Evolutionary conservation across 2,797 vertebrate species (phyloP), one percentile per base, ranked within the genome.

Genomic region (Iguana delicatissima): DNA sequence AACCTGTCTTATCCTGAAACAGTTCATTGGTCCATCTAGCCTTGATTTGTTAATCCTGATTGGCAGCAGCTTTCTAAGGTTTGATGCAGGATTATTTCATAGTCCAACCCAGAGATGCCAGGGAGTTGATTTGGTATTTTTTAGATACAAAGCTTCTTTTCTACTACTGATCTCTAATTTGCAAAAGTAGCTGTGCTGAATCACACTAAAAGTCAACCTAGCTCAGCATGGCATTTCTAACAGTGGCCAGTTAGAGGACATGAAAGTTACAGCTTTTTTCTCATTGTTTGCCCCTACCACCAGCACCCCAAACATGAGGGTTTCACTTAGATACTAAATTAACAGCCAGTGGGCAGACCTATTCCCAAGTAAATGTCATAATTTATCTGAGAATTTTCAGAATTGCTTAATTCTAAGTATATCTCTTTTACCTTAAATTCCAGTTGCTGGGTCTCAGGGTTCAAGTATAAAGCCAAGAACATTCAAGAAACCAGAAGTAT

Each of bases 171-270:
- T 29, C 29, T 12, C 12, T 29, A 69, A 35, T 14, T 7, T 18
- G 52, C 26, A 87, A 87, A n/a, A 87, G 46, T 59, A 87, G 38
- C 1, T 22, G n/a, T 72, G n/a, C 79, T 81, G n/a, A 81, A 26
- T 80, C 59, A 67, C 14, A 89, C 4, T 10, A 89, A 76, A 46
- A 29, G 20, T 22, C 42, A 18, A 29, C 18, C n/a, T 83, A 38
- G 32, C 22, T 32, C 46, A 69, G 32, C n/a, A 69, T 24, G 13
- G 18, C n/a, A 57, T 35, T 79, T 52, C n/a, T 12, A 35, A 9
- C 10, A 80, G 12, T 55, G 26, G 59, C 3, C 83, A 85, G 32
- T 69, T 46, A 46, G 42, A 46, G 42, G 42, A 46, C 42, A 46
- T 46, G 4, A 46, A 46, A 46, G 42, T 46, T 46, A 42, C 42